phyloP scores from a whole-genome alignment of 2,113 vertebrate genomes.

The Arvicanthis niloticus region DNA sequence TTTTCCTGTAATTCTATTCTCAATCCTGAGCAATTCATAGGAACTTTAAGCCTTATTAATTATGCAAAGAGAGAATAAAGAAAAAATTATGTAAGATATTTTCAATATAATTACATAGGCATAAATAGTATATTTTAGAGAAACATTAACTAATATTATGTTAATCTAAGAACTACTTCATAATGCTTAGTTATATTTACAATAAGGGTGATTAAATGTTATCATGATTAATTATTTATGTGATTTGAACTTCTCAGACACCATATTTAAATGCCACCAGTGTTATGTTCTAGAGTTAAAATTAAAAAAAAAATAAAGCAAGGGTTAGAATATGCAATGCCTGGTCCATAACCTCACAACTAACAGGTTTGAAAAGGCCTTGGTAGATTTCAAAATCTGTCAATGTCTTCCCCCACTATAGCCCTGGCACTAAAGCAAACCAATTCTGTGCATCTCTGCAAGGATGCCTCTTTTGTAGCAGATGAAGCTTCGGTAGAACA shows the following conservation, averaged over 20 bases:
- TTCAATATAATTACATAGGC: background rate
- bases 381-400: background rate
- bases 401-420: background rate
- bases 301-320: background rate
- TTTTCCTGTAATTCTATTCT: slow-evolving; percentile 27
- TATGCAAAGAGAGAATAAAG: background rate
- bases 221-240: background rate
- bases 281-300: background rate
- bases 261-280: background rate
- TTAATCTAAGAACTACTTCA: background rate
- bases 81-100: background rate
- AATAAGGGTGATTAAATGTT: background rate
- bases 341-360: no score
- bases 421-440: background rate
- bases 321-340: background rate
- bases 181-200: background rate
- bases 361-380: background rate
- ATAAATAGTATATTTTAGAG: background rate
- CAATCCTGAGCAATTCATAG: background rate
- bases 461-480: background rate
- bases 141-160: background rate
- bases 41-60: background rate
- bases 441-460: background rate
- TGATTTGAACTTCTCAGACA: background rate
- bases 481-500: background rate